Percentiles rank a stretch among this genome's conserved stretches.
Evolutionary conservation across 2,888 invertebrate species (phyloP).

Genomic region (Erynnis tages): DNA sequence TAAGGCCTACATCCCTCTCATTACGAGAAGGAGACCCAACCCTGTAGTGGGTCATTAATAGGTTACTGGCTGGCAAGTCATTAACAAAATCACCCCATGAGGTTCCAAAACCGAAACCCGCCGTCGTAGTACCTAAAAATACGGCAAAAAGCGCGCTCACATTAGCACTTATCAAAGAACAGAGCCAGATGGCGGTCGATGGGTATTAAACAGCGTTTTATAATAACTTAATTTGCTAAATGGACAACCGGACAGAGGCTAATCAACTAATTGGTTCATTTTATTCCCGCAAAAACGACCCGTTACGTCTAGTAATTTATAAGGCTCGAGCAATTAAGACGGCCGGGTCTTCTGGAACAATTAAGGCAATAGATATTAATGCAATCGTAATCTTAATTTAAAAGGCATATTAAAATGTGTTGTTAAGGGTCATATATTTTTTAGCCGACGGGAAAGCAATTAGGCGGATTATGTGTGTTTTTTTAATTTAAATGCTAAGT

Average conservation of each 20-base stretch:
- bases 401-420: no score
- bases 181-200: constrained; percentile 61
- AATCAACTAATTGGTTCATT: constrained; percentile 71
- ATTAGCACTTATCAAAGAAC: constrained; percentile 49
- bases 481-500: no score
- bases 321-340: constrained; percentile 7
- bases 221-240: constrained; percentile 73
- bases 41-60: no score
- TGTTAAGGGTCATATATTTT: no score
- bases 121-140: constrained; percentile 16
- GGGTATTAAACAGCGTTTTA: constrained; percentile 60
- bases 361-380: no score
- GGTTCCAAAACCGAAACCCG: neutral
- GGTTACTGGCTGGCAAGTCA: no score
- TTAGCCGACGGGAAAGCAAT: no score
- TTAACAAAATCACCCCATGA: no score
- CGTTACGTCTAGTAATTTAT: neutral
- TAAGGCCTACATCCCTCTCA: no score
- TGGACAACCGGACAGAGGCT: constrained; percentile 49
- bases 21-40: no score
- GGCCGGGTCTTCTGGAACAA: constrained; percentile 3
- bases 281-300: constrained; percentile 50
- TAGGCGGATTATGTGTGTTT: no score
- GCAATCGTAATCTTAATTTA: no score
- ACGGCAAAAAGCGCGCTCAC: constrained; percentile 16